Conservation (phyloP, 2,888 invertebrate genomes). For the Xestia sexstrigata region DNA sequence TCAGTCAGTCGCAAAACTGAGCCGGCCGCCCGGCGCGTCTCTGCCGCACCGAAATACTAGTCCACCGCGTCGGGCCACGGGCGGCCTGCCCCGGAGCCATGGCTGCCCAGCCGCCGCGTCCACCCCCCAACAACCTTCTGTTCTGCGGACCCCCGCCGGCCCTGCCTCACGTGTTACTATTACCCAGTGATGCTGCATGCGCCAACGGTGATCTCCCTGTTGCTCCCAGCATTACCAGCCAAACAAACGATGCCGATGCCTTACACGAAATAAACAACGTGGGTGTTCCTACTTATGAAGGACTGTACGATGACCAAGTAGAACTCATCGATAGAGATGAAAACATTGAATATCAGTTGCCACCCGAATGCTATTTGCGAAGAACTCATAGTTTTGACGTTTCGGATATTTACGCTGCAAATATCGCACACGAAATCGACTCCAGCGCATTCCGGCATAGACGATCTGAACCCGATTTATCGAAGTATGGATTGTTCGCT, state of each 20-base stretch:
- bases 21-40: slow-evolving; percentile 89
- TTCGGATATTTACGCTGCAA: slow-evolving; percentile 81
- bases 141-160: slow-evolving; percentile 87
- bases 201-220: slow-evolving; percentile 69
- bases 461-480: slow-evolving; percentile 87
- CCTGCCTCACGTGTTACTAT: slow-evolving; percentile 87
- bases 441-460: slow-evolving; percentile 75
- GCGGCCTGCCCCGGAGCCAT: slow-evolving; percentile 84
- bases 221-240: slow-evolving; percentile 73
- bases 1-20: slow-evolving; percentile 90
- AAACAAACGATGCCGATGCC: slow-evolving; percentile 81
- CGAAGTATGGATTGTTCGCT: slow-evolving; percentile 84
- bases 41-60: slow-evolving; percentile 81
- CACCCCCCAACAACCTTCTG: slow-evolving; percentile 88
- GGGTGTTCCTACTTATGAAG: slow-evolving; percentile 85
- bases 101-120: slow-evolving; percentile 89
- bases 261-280: slow-evolving; percentile 88
- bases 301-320: slow-evolving; percentile 76
- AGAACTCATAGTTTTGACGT: slow-evolving; percentile 88
- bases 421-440: slow-evolving; percentile 76
- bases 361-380: slow-evolving; percentile 78
- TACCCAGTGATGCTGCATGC: slow-evolving; percentile 83
- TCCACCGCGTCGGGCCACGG: slow-evolving; percentile 84
- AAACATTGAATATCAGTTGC: slow-evolving; percentile 73
- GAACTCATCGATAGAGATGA: slow-evolving; percentile 75